These are phyloP conservation scores for Steinernema khuongi DNA, from an alignment of 1,140 invertebrate genomes.

Conservation along the genomic window DNA sequence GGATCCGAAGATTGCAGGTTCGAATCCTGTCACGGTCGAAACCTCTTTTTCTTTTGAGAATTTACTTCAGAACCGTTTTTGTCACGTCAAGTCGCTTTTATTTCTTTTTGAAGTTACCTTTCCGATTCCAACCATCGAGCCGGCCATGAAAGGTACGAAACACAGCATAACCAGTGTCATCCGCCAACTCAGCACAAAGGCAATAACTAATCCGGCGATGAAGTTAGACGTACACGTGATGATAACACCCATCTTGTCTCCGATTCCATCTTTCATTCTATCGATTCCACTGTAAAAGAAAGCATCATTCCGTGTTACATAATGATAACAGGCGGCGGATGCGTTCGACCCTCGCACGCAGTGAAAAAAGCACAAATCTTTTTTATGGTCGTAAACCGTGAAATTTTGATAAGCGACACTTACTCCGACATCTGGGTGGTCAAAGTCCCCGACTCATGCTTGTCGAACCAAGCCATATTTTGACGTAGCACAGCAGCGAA, in stretches of 20 bases:
- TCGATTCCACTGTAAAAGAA: slow-evolving; percentile 70
- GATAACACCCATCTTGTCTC: slow-evolving; percentile 77
- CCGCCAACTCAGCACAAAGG: slow-evolving; percentile 68
- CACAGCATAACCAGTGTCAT: slow-evolving; percentile 70
- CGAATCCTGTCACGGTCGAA: no score
- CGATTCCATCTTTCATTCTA: slow-evolving; percentile 79
- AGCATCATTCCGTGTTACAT: slow-evolving; percentile 11
- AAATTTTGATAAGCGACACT: slow-evolving; percentile 60
- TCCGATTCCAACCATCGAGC: slow-evolving; percentile 19
- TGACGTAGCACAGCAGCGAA: slow-evolving; percentile 73
- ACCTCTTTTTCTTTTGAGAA: no score
- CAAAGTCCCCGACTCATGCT: slow-evolving; percentile 77
- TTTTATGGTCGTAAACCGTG: background rate
- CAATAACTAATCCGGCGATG: slow-evolving; percentile 41
- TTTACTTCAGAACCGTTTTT: no score
- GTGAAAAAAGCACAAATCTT: background rate
- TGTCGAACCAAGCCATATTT: slow-evolving; percentile 83
- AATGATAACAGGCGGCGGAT: background rate
- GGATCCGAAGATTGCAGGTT: no score
- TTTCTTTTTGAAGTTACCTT: no score
- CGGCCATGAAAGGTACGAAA: slow-evolving; percentile 34
- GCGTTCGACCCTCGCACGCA: background rate
- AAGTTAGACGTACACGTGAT: slow-evolving; percentile 61
- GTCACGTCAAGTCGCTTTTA: no score
- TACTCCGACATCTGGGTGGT: slow-evolving; percentile 80